Evolutionary conservation across 2,888 invertebrate genomes (phyloP).

Genomic region (Malachius bipustulatus): DNA sequence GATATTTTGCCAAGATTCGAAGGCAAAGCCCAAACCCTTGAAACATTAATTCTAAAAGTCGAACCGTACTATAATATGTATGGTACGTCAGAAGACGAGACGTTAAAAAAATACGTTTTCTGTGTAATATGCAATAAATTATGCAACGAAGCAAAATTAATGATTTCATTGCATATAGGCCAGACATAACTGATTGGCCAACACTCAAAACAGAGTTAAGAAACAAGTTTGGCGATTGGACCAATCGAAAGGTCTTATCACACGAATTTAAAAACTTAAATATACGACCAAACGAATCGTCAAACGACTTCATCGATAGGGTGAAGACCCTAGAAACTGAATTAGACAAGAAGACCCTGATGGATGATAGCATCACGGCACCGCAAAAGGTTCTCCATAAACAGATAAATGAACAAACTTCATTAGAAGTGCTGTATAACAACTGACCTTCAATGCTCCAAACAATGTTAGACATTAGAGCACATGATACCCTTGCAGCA

Average conservation of each 20-base stretch:
- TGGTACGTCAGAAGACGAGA: not conserved
- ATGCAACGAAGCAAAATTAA: not conserved
- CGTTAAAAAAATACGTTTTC: not conserved
- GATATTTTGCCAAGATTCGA: constrained; percentile 1
- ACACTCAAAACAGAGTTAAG: not conserved
- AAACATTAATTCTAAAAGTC: not conserved
- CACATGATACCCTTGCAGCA: no score
- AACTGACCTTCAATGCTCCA: no score
- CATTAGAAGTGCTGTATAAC: no score
- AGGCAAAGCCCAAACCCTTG: not conserved
- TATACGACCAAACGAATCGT: not conserved
- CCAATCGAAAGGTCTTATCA: not conserved
- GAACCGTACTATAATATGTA: not conserved
- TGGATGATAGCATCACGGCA: no score
- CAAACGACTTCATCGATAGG: not conserved
- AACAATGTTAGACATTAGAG: no score
- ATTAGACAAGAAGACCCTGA: no score
- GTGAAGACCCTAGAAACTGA: not conserved
- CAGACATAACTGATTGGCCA: not conserved
- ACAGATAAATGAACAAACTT: no score
- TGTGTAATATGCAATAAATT: not conserved
- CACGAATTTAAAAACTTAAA: not conserved
- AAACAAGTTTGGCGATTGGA: constrained; percentile 1
- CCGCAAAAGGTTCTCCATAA: no score
- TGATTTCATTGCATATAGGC: not conserved